phyloP scores from a whole-genome alignment of 1,140 invertebrate genomes.

The Drosophila rufa region DNA sequence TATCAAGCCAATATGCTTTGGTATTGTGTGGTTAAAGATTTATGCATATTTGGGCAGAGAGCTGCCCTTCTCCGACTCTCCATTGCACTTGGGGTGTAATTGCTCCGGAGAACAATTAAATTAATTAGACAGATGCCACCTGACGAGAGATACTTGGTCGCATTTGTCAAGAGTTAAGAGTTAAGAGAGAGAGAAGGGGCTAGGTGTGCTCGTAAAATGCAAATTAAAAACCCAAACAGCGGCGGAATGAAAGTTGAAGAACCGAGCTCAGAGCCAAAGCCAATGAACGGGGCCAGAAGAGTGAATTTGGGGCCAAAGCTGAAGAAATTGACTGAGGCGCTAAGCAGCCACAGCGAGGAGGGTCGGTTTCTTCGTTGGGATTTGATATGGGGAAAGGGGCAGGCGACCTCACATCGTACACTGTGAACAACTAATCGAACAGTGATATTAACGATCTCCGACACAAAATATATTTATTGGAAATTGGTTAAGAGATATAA shows the following conservation, averaged over 20 bases:
- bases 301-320: conserved; percentile 63
- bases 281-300: conserved; percentile 60
- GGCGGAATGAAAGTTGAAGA: conserved; percentile 74
- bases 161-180: conserved; percentile 36
- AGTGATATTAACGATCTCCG: neutral
- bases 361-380: conserved; percentile 33
- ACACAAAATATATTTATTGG: neutral
- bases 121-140: conserved; percentile 20
- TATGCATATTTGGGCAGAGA: conserved; percentile 31
- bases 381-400: conserved; percentile 19
- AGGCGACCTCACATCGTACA: conserved; percentile 27
- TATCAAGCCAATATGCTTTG: conserved; percentile 16
- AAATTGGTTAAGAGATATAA: neutral
- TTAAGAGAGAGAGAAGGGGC: conserved; percentile 16
- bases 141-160: conserved; percentile 9
- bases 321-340: conserved; percentile 44
- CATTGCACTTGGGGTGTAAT: conserved; percentile 3
- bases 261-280: conserved; percentile 47
- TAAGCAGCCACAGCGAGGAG: conserved; percentile 11
- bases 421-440: neutral
- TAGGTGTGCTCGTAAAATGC: conserved; percentile 67
- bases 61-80: conserved; percentile 6
- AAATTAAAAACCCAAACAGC: conserved; percentile 70
- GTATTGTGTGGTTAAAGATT: conserved; percentile 4
- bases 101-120: conserved; percentile 13